Evolutionary conservation across 2,888 invertebrate genomes (phyloP).

Genomic region (Coenonympha arcania): DNA sequence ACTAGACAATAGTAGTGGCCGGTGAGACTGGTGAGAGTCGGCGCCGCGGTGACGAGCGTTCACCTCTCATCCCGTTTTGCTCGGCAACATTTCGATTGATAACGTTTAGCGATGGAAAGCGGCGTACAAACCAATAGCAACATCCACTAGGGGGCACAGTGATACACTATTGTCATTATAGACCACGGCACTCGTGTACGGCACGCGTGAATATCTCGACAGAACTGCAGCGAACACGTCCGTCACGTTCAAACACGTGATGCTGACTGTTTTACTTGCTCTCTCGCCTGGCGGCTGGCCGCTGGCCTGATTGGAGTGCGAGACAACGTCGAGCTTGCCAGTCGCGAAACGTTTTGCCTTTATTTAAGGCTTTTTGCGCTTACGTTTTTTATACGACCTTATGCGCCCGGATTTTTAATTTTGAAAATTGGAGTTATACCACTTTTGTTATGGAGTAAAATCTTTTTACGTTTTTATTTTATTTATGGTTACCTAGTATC

Average conservation of each 20-base stretch:
- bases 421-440: no score
- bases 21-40: slow-evolving; percentile 72
- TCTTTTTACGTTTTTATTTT: neutral
- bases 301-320: slow-evolving; percentile 37
- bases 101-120: slow-evolving; percentile 37
- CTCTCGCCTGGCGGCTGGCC: slow-evolving; percentile 30
- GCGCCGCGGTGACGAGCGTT: slow-evolving; percentile 72
- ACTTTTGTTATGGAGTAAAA: no score
- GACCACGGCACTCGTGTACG: slow-evolving; percentile 63
- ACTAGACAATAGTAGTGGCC: slow-evolving; percentile 72
- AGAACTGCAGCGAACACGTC: slow-evolving; percentile 42
- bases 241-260: slow-evolving; percentile 62
- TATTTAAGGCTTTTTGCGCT: slow-evolving; percentile 33
- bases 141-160: slow-evolving; percentile 59
- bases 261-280: slow-evolving; percentile 64
- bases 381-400: neutral
- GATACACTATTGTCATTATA: slow-evolving; percentile 55
- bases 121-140: slow-evolving; percentile 47
- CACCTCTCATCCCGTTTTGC: slow-evolving; percentile 66
- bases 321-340: slow-evolving; percentile 50
- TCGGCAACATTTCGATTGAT: slow-evolving; percentile 43
- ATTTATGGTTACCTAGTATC: neutral
- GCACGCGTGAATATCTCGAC: slow-evolving; percentile 61
- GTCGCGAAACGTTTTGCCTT: slow-evolving; percentile 39
- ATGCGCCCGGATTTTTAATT: neutral